Base-by-base conservation (phyloP, 2,113 vertebrate species). In the Eretmochelys imbricata region DNA sequence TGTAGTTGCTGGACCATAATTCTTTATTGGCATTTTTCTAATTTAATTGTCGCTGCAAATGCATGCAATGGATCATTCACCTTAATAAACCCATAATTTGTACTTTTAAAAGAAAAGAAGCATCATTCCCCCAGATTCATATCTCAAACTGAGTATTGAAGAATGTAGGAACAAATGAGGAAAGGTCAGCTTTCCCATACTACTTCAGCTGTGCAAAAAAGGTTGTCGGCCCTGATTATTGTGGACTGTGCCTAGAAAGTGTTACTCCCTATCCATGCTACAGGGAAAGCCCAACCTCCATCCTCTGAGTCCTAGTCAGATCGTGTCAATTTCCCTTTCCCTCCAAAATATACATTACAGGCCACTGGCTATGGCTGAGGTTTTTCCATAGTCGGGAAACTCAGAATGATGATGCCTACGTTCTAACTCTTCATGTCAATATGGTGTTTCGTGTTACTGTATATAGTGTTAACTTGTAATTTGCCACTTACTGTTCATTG, bases 91-190 rank as follows among this genome's bases (percentile, higher is more conserved):
- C 6, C 1, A 0, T 83, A 1, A 72, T 89, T 91, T 55, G 25
- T 48, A 5, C 42, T 42, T 83, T 4, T 6, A 5, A 75, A 10
- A 35, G 31, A 53, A 1, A 16, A 9, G 82, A 84, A 13, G 5
- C 38, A 88, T 81, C 57, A 0, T 0, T 75, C 54, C 42, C 19
- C 0, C 0, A 91, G 5, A 20, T 75, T 42, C 35, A 80, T 48
- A 3, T n/a, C 46, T 65, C 38, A 82, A 27, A 5, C 17, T 46
- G 82, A 29, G 49, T 46, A 93, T 54, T 27, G 51, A 92, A 89
- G 54, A 82, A 31, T 46, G 72, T 3, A 48, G 75, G 69, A 87
- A 84, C 80, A 57, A 5, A 10, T 1, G 48, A 76, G 13, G 49
- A 84, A 46, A 82, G 88, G 8, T 82, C 31, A 29, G 35, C 14